Evolutionary conservation across 2,797 vertebrate species (phyloP).

Genomic region (Pangasius macronema): DNA sequence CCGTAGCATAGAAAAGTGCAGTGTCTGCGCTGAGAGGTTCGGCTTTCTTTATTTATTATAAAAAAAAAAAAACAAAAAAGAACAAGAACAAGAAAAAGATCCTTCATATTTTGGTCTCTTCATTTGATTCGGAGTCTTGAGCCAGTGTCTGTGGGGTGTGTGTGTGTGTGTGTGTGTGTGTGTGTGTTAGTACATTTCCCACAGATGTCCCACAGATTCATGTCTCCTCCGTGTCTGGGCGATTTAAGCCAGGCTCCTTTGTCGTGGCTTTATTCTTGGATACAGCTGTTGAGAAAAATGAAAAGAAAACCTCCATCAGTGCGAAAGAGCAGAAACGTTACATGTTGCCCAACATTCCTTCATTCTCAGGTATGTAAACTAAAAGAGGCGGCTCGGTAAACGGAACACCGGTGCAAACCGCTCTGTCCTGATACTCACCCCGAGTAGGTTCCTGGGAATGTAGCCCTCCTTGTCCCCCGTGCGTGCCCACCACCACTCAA

Average conservation of each 20-base stretch:
- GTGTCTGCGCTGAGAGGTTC: slow-evolving; percentile 9
- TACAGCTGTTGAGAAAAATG: slow-evolving; percentile 73
- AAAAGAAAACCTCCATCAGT: slow-evolving; percentile 36
- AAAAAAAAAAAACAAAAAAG: not conserved
- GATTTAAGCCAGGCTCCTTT: slow-evolving; percentile 82
- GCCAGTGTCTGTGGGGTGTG: not conserved
- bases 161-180: not conserved
- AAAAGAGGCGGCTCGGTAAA: not conserved
- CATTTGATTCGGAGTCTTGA: not conserved
- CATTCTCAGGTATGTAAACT: not conserved
- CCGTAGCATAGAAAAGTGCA: slow-evolving; percentile 31
- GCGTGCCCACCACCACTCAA: slow-evolving; percentile 97
- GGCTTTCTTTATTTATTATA: slow-evolving; percentile 9
- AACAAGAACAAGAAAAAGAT: slow-evolving; percentile 19
- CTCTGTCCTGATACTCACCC: slow-evolving; percentile 74
- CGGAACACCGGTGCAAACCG: no score
- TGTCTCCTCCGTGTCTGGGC: not conserved
- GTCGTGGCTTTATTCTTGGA: slow-evolving; percentile 84
- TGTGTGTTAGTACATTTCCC: not conserved
- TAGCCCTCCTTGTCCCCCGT: slow-evolving; percentile 86
- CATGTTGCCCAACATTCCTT: not conserved
- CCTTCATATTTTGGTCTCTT: slow-evolving; percentile 47
- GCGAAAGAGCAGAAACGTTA: not conserved
- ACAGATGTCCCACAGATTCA: not conserved
- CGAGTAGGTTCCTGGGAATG: slow-evolving; percentile 90